These are phyloP conservation scores for Pollimyrus isidori DNA, from an alignment of 2,113 vertebrate genomes.

Conservation along the genomic window DNA sequence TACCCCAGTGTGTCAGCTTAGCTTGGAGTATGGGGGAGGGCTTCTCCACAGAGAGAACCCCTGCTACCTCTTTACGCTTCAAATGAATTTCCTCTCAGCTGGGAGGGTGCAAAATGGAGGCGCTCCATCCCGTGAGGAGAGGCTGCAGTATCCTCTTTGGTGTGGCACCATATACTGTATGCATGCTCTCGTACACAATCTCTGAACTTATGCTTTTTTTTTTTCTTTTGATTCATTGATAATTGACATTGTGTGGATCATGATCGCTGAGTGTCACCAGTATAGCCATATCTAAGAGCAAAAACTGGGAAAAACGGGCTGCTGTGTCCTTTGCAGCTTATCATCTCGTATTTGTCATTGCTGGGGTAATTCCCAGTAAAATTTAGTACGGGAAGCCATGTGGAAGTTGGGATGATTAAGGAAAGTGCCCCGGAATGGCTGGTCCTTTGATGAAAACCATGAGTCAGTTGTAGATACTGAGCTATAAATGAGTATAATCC, in stretches of 20 bases:
- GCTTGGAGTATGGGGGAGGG: background rate
- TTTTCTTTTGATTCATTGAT: background rate
- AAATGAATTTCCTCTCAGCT: slow-evolving; percentile 2
- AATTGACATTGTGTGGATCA: background rate
- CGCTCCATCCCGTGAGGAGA: background rate
- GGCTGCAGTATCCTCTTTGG: background rate
- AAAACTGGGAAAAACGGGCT: background rate
- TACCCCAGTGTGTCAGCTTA: background rate
- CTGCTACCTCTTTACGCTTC: slow-evolving; percentile 5
- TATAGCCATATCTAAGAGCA: background rate
- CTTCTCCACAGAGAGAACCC: background rate
- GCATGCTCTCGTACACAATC: background rate
- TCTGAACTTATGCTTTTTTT: background rate
- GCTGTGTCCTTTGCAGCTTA: background rate
- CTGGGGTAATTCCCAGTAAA: background rate
- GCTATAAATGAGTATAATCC: background rate
- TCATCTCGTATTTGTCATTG: background rate
- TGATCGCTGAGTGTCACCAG: background rate
- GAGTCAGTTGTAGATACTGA: background rate
- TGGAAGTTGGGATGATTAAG: background rate
- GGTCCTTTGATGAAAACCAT: background rate
- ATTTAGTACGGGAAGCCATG: background rate
- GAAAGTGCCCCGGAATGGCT: background rate
- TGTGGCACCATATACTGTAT: background rate
- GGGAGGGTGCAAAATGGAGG: slow-evolving; percentile 13